Conservation (phyloP, 1,140 invertebrate species). For the Drosophila ambigua region DNA sequence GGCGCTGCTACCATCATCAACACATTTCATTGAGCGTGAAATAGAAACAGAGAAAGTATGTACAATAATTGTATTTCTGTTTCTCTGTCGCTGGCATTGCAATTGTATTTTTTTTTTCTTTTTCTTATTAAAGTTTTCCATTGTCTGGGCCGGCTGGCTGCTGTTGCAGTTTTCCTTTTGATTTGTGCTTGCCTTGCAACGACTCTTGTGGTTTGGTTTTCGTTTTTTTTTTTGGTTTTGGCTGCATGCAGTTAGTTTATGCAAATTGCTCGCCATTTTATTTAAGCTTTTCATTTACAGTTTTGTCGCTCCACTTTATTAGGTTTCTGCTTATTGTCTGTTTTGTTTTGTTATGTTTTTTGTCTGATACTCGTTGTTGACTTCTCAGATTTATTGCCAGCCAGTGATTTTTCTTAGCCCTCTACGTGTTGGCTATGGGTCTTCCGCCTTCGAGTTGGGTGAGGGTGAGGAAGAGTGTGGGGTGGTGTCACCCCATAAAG, state of each 20-base stretch:
- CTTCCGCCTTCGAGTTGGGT: constrained; percentile 57
- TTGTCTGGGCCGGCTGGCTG: constrained; percentile 41
- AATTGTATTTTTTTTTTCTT: constrained; percentile 40
- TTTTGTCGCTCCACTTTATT: constrained; percentile 77
- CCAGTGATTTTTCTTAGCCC: constrained; percentile 48
- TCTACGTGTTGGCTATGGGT: constrained; percentile 60
- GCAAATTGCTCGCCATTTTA: constrained; percentile 74
- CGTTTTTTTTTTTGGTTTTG: constrained; percentile 42
- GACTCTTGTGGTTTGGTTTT: constrained; percentile 56
- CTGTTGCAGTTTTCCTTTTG: constrained; percentile 64
- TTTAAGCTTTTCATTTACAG: constrained; percentile 75
- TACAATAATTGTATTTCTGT: constrained; percentile 71
- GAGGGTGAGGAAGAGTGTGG: not conserved
- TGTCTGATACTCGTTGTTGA: constrained; percentile 42
- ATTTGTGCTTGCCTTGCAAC: constrained; percentile 23
- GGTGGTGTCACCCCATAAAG: constrained; percentile 13
- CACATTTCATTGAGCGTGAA: constrained; percentile 83
- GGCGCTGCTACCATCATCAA: constrained; percentile 69
- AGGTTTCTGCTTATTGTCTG: constrained; percentile 28
- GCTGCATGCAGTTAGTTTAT: constrained; percentile 61
- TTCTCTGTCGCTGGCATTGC: constrained; percentile 50
- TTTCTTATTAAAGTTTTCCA: constrained; percentile 71
- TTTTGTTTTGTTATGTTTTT: constrained; percentile 12
- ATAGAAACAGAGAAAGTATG: constrained; percentile 83
- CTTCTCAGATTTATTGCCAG: constrained; percentile 69